Evolutionary conservation across 2,888 invertebrate species (phyloP), one percentile per base, ranked within the genome.

Genomic region (Cheilosia urbana): DNA sequence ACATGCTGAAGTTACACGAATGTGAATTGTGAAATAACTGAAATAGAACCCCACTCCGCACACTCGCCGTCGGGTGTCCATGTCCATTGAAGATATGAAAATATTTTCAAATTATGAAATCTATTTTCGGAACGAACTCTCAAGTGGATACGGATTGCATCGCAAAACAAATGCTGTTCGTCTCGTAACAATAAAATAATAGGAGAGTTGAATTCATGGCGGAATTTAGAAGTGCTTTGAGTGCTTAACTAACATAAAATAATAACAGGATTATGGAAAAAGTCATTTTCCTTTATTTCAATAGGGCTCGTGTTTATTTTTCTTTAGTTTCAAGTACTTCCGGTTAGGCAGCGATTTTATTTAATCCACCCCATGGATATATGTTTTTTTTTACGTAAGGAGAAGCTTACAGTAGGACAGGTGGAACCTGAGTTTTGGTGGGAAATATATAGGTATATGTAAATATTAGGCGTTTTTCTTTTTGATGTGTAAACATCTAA

Each of bases 41-140:
- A 37, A 60, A 5, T 42, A 55, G 37, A 53, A 17, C 19, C 27
- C 21, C n/a, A 17, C n/a, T 4, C 34, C 47, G n/a, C 47, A 47
- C 47, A 7, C 27, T 9, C 6, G 19, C 27, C 17, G 19, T 27
- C 27, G 27, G 13, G 37, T 37, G n/a, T 49, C 11, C 53, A 19
- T 13, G n/a, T 60, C n/a, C 53, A 19, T 27, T 4, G 30, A 13
- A 17, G 15, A 51, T 51, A 24, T n/a, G 24, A 19, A 53, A 27
- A 42, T 53, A 73, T 51, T 63, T 62, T n/a, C 34, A 57, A 75
- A 65, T 68, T 72, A 72, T 51, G 30, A 62, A 62, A 27, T 72
- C 62, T 72, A 53, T 62, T 53, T 53, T 53, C n/a, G 42, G 27
- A 66, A 19, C 19, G 27, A 40, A 9, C 53, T 27, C 19, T 17